These are phyloP conservation scores for Umimayanthus kanabou DNA, from an alignment of 92 coral and sea anemone species.

Conservation along the genomic window DNA sequence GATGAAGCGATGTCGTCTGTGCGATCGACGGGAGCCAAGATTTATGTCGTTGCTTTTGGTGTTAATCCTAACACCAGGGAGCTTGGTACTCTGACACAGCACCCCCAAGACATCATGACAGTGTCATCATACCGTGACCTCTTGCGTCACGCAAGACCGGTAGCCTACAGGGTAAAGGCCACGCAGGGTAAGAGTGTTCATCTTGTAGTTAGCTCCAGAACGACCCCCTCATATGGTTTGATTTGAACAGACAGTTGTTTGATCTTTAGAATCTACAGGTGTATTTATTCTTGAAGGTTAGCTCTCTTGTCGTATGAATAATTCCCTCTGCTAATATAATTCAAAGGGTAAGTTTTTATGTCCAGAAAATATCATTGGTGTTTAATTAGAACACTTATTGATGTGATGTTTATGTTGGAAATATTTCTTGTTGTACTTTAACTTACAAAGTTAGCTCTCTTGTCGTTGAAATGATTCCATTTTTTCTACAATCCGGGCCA, in stretches of 20 bases:
- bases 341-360: no score
- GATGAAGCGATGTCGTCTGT: conserved; percentile 43
- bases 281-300: no score
- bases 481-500: no score
- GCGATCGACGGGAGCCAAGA: conserved; percentile 54
- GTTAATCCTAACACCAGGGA: conserved; percentile 28
- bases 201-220: not conserved
- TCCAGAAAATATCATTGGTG: no score
- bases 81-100: conserved; percentile 25
- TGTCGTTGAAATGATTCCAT: no score
- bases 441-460: not conserved
- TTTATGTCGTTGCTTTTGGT: conserved; percentile 51
- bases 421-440: not conserved
- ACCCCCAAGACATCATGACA: not conserved
- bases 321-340: no score
- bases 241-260: not conserved
- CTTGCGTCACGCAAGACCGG: conserved; percentile 7
- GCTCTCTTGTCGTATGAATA: no score
- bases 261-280: not conserved
- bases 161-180: conserved; percentile 18
- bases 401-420: not conserved
- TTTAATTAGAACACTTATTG: no score
- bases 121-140: conserved; percentile 15
- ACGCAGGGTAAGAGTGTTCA: conserved; percentile 13
- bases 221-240: not conserved